Evolutionary conservation across 2,888 invertebrate genomes (phyloP), one percentile per base, ranked within the genome.

Genomic region (Lobophora halterata): DNA sequence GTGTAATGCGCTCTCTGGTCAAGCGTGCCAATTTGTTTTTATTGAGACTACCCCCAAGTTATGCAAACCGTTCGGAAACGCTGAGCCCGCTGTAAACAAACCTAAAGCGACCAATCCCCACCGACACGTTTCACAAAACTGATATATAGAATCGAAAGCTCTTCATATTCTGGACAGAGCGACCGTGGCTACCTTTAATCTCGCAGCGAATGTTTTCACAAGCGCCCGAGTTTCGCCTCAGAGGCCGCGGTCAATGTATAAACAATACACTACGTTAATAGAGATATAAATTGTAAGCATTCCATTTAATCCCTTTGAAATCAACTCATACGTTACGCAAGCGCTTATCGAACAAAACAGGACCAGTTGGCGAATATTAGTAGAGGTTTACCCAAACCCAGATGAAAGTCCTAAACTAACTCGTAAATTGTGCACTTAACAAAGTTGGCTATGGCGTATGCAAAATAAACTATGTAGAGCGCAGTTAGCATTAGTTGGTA

Each of bases 11-110:
- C 71, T 63, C 78, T 79, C 69, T 71, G 80, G 78, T 76, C 79
- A 75, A n/a, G 79, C 73, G 71, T 71, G 78, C 80, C 85, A 83
- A 86, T 86, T 83, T 86, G 79, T 86, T 86, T 85, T 86, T 86
- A 86, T 86, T 81, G 82, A 81, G 82, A 83, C 83, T 83, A 81
- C 83, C 85, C 85, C 73, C 77, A 71, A 78, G 78, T 83, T 83
- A 83, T 85, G 85, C 82, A 83, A 83, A 85, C 80, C 80, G 76
- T 76, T 74, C 73, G 75, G 79, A 81, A 83, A 79, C 75, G 80
- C 80, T 79, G 79, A 83, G 74, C 72, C 66, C 65, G 73, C 71
- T 81, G 82, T 83, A 86, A 86, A 85, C 85, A 83, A 80, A 79
- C 78, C 71, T 69, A 65, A 69, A 70, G 56, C 57, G 68, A 55